Base-by-base conservation (phyloP, 2,888 invertebrate genomes). In the Rhagium mordax region DNA sequence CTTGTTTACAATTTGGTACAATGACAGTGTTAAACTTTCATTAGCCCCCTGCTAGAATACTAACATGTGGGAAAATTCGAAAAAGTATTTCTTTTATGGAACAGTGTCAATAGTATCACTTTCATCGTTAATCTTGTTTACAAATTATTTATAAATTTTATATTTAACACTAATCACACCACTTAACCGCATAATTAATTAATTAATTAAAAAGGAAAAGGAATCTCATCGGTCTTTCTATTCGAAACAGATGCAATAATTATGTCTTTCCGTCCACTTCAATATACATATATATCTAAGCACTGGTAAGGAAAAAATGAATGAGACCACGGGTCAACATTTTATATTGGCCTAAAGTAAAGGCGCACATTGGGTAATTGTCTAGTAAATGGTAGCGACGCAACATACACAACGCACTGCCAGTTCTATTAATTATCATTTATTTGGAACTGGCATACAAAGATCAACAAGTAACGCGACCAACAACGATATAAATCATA, bases 171-270 rank as follows among this genome's bases (percentile, higher is more conserved):
- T 33, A 59, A 21, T 61, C 61, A 61, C 47, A 18, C 51, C 7
- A 51, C 49, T 51, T 49, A 16, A 29, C n/a, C 48, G 24, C n/a
- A 49, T 51, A 65, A 51, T 51, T 65, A 65, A 57, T 66, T 57
- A 24, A 57, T 47, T 47, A 67, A 67, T 67, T 67, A 57, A 67
- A 67, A 57, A 67, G 67, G 47, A 67, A 67, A 66, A 29, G 41
- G 67, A 55, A 66, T 55, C 51, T 67, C 41, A 20, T 10, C 21
- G 53, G 20, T 29, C 20, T 41, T 33, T 47, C 41, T 57, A 24
- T 48, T 41, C 1, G 29, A 16, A 61, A 67, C 67, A 67, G 55
- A 67, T 57, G 67, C 51, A 57, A 57, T 67, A 67, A 57, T 65
- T 65, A 33, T 49, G 33, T 53, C 51, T 65, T 53, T 53, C 53